These are phyloP conservation scores for Linhomoeus sp. DNA, from an alignment of 2,888 invertebrate species.

Conservation along the genomic window DNA sequence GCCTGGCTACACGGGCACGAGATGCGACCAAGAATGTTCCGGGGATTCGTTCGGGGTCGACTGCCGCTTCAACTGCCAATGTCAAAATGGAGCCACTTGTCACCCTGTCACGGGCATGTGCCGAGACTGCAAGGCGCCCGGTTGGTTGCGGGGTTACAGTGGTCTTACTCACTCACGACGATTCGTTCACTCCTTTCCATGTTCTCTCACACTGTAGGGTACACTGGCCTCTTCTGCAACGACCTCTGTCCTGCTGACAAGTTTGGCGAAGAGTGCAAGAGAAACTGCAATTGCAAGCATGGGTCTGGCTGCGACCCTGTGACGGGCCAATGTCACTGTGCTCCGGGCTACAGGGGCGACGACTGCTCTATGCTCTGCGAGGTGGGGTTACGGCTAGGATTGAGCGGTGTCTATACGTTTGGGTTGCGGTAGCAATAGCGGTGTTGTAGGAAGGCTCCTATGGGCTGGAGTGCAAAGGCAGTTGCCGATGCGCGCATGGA, in stretches of 20 bases:
- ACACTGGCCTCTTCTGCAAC: constrained; percentile 64
- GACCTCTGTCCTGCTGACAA: constrained; percentile 41
- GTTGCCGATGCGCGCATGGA: constrained; percentile 12
- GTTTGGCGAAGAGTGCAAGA: constrained; percentile 43
- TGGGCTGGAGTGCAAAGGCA: constrained; percentile 7
- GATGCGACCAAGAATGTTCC: constrained; percentile 14
- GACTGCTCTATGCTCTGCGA: no score
- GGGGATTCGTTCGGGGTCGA: constrained; percentile 13
- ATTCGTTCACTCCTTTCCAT: no score
- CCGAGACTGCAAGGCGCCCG: no score
- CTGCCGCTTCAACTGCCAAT: constrained; percentile 18
- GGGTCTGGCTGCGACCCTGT: constrained; percentile 5
- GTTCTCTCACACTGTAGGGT: constrained; percentile 25
- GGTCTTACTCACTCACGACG: no score
- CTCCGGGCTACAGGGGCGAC: constrained; percentile 2
- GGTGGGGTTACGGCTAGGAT: no score
- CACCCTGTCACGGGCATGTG: constrained; percentile 66
- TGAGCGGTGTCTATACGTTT: no score
- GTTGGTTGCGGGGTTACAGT: no score
- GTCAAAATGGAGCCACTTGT: constrained; percentile 40
- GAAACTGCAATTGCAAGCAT: constrained; percentile 22
- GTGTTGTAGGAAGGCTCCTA: no score
- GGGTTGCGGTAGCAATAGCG: no score
- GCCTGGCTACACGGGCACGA: constrained; percentile 19
- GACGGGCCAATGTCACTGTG: constrained; percentile 9